Evolutionary conservation across 2,797 vertebrate genomes (phyloP), one percentile per base, ranked within the genome.

Genomic region (Clamator glandarius): DNA sequence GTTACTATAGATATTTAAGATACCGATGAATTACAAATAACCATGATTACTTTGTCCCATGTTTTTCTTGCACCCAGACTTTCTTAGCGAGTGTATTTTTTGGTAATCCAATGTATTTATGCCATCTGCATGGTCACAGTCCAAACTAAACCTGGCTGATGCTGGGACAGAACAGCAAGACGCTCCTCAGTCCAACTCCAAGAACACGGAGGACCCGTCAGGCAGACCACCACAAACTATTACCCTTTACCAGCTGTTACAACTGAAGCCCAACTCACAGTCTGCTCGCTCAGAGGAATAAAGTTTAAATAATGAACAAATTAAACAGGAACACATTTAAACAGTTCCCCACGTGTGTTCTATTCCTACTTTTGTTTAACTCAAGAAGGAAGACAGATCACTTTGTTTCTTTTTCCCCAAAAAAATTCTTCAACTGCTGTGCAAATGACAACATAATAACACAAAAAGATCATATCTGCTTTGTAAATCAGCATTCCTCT

Each of bases 311-410:
- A 59, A 59, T 3, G 3, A 93, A 73, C 59, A 89, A 28, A 76
- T 63, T 42, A 74, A 87, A 70, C 4, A 52, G 63, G 29, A 89
- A 93, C 31, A 90, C 28, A 63, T 55, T 70, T 26, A 63, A 80
- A 55, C n/a, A 61, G 24, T 8, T 85, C 55, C 36, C 12, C 36
- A 3, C 2, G 0, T 6, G 25, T 25, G 24, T 16, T 90, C 44
- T 41, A 26, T 6, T 74, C 48, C 70, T 61, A 48, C 20, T 83
- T 84, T 28, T 77, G 41, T 67, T 89, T 68, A 67, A 58, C 26
- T 72, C 23, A 28, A 90, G 70, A 52, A 87, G 2, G 12, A 77
- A 69, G 23, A 84, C 12, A 48, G 35, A 51, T 5, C 17, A 58
- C 23, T 59, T 62, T 14, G 13, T 17, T 24, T 9, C 21, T 69